phyloP scores from a whole-genome alignment of 2,888 invertebrate genomes.

The Sesia bembeciformis region DNA sequence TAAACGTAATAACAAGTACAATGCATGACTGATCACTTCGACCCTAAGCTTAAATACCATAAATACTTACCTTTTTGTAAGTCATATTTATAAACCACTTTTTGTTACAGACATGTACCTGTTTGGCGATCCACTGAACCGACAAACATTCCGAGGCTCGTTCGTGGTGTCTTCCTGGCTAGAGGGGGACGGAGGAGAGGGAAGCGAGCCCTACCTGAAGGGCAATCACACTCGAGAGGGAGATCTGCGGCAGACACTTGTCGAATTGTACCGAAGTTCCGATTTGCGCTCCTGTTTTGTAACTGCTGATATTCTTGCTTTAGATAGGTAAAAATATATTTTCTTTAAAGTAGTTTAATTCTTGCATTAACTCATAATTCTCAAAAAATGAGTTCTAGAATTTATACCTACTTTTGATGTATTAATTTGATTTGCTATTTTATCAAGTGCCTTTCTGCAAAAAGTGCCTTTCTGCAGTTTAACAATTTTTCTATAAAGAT shows the following conservation, averaged over 20 bases:
- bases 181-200: constrained; percentile 77
- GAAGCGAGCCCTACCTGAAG: constrained; percentile 76
- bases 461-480: too few relatives aligned
- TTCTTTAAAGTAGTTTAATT: too few relatives aligned
- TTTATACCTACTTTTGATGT: too few relatives aligned
- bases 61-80: constrained; percentile 1
- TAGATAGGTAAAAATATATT: constrained; percentile 81
- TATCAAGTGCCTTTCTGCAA: too few relatives aligned
- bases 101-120: constrained; percentile 81
- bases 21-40: neutral
- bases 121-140: constrained; percentile 80
- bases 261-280: constrained; percentile 82
- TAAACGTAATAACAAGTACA: neutral
- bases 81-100: constrained; percentile 1
- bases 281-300: constrained; percentile 84
- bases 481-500: too few relatives aligned
- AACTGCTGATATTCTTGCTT: constrained; percentile 85
- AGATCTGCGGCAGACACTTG: constrained; percentile 84
- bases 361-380: too few relatives aligned
- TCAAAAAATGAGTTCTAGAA: too few relatives aligned
- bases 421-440: too few relatives aligned
- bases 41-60: neutral
- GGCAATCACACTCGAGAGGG: constrained; percentile 83
- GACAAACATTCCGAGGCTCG: constrained; percentile 87
- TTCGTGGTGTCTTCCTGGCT: constrained; percentile 85